Evolutionary conservation across 2,888 invertebrate genomes (phyloP).

Genomic region (Hipparchia semele): DNA sequence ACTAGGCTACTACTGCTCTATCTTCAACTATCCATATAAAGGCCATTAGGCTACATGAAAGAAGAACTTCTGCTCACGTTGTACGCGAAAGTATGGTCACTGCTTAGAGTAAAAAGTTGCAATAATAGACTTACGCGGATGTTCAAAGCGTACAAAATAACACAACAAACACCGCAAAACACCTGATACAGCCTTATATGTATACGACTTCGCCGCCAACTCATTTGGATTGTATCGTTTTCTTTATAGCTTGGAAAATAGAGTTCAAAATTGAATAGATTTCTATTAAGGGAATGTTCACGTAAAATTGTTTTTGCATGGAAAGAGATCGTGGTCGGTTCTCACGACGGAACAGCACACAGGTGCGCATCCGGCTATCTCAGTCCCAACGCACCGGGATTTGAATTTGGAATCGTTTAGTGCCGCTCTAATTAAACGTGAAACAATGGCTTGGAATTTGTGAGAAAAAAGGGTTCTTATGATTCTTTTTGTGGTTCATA

Average conservation of each 20-base stretch:
- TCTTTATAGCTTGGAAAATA: slow-evolving; percentile 30
- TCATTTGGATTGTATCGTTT: neutral
- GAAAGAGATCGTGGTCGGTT: slow-evolving; percentile 68
- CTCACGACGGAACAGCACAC: slow-evolving; percentile 67
- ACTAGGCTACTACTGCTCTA: too few species aligned
- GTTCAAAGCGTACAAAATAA: slow-evolving; percentile 78
- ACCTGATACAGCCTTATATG: slow-evolving; percentile 54
- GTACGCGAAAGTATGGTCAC: slow-evolving; percentile 50
- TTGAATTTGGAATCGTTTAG: slow-evolving; percentile 67
- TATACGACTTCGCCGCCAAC: slow-evolving; percentile 33
- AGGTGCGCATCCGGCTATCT: slow-evolving; percentile 82
- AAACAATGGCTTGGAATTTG: slow-evolving; percentile 51
- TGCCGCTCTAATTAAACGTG: slow-evolving; percentile 57
- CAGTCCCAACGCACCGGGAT: slow-evolving; percentile 53
- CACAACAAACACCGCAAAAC: slow-evolving; percentile 69
- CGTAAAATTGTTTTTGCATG: slow-evolving; percentile 31
- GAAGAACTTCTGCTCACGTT: neutral
- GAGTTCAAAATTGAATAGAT: slow-evolving; percentile 36
- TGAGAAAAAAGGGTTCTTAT: neutral
- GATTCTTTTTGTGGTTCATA: too few species aligned
- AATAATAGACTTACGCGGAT: slow-evolving; percentile 73
- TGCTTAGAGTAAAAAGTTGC: slow-evolving; percentile 65
- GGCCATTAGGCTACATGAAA: too few species aligned
- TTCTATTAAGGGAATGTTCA: slow-evolving; percentile 16
- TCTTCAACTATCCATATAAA: too few species aligned